Percentiles rank a stretch among this genome's conserved stretches.
Conservation (phyloP, 2,113 vertebrate species). For the Percina caprodes region DNA sequence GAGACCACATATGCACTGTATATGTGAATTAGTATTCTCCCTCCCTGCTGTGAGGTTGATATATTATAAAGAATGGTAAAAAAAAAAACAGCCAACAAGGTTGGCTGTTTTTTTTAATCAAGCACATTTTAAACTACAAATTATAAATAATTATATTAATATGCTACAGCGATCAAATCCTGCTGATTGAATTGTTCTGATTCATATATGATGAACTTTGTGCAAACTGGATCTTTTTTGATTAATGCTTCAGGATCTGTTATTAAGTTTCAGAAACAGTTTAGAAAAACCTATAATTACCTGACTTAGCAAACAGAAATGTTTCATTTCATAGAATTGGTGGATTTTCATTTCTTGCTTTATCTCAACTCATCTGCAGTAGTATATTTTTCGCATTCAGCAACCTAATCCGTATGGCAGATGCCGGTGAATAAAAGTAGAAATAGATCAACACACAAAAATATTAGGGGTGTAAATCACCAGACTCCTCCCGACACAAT, state of each 20-base stretch:
- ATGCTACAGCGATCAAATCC: not conserved
- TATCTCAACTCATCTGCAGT: not conserved
- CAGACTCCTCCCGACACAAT: too few relatives aligned
- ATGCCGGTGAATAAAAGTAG: not conserved
- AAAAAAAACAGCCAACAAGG: not conserved
- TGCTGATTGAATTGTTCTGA: not conserved
- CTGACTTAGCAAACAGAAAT: not conserved
- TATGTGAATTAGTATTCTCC: constrained; percentile 8
- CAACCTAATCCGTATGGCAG: not conserved
- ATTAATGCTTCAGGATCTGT: not conserved
- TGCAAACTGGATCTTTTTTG: not conserved
- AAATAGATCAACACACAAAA: not conserved
- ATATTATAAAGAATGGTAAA: not conserved
- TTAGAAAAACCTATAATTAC: not conserved
- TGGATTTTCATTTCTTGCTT: not conserved
- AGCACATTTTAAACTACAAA: constrained; percentile 24
- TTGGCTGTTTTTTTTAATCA: too few relatives aligned
- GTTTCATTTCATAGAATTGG: not conserved
- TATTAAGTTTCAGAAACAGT: not conserved
- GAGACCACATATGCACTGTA: constrained; percentile 4
- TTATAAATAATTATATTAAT: not conserved
- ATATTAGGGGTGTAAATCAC: not conserved
- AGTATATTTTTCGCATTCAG: not conserved
- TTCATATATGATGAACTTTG: not conserved
- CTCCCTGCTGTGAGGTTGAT: constrained; percentile 39